phyloP scores from a whole-genome alignment of 2,888 invertebrate genomes.

The Ephialtes manifestator region DNA sequence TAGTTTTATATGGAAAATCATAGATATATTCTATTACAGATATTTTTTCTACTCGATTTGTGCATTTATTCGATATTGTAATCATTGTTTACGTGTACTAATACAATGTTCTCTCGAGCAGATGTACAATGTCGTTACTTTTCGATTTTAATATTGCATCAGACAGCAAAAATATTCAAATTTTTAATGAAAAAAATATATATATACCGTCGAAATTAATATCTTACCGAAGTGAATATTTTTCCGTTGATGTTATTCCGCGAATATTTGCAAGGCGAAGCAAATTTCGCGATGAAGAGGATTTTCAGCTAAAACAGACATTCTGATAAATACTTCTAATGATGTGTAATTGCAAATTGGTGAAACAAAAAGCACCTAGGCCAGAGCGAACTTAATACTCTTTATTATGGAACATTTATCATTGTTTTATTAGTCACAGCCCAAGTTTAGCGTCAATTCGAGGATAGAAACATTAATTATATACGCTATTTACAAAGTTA shows the following conservation, averaged over 20 bases:
- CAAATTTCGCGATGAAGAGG: too few species aligned
- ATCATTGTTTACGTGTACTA: conserved; percentile 76
- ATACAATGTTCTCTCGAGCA: conserved; percentile 14
- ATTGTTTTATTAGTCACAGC: conserved; percentile 66
- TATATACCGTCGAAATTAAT: not conserved
- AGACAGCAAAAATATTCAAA: too few species aligned
- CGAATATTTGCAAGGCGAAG: too few species aligned
- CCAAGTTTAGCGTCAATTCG: conserved; percentile 69
- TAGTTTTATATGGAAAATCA: conserved; percentile 78
- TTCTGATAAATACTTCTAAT: too few species aligned
- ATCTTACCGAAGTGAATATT: not conserved
- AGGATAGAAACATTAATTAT: conserved; percentile 65
- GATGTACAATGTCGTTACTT: not conserved
- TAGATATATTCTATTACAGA: conserved; percentile 80
- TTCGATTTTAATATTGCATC: too few species aligned
- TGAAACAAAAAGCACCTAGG: too few species aligned
- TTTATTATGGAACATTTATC: not conserved
- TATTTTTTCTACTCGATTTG: conserved; percentile 82
- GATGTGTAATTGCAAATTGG: too few species aligned
- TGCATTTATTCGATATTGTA: conserved; percentile 79
- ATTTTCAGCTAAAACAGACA: too few species aligned
- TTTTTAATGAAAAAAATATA: too few species aligned
- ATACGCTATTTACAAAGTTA: conserved; percentile 73
- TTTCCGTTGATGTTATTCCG: not conserved
- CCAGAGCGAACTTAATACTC: not conserved